Base-by-base conservation (phyloP, 2,797 vertebrate species). In the Molossus alvarezi region DNA sequence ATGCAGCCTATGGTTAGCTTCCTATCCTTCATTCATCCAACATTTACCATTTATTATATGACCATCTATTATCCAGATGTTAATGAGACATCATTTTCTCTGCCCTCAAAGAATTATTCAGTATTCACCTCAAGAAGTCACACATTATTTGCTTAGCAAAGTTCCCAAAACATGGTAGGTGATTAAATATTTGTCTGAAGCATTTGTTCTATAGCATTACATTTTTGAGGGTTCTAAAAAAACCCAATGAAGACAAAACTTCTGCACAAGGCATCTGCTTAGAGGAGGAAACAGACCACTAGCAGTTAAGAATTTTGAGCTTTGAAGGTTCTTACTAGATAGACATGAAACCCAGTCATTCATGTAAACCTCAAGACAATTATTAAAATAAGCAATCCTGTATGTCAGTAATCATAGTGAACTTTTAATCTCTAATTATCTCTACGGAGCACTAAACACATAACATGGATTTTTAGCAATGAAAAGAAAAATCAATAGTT, bases 141-240 rank as follows among this genome's bases (percentile, higher is more conserved):
- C 48, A 80, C 60, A 93, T 95, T 82, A 93, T 25, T 67, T 88
- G 67, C 67, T 90, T 79, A 67, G 82, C 71, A 85, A 94, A 90
- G 23, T 55, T 92, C 62, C 62, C 21, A 51, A 53, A 64, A 94
- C 62, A 72, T 73, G 21, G 80, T 25, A 75, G 62, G 5, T 12
- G 21, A 82, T 77, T 55, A 84, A 91, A 87, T 72, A 95, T 77
- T 94, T 83, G 48, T 29, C 93, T 84, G 87, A 79, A 55, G 9
- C 9, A 83, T 75, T 29, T 91, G 48, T 86, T 85, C 37, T 87
- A 17, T 12, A 86, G 77, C n/a, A 65, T 51, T 77, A 9, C 57
- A 33, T 23, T 79, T 88, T 65, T 67, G 62, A 90, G 29, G 20
- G 14, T 55, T 94, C 51, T 73, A 75, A 64, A 91, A 45, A 85